Evolutionary conservation across 2,113 vertebrate species (phyloP).

Genomic region (Spea multiplicata): DNA sequence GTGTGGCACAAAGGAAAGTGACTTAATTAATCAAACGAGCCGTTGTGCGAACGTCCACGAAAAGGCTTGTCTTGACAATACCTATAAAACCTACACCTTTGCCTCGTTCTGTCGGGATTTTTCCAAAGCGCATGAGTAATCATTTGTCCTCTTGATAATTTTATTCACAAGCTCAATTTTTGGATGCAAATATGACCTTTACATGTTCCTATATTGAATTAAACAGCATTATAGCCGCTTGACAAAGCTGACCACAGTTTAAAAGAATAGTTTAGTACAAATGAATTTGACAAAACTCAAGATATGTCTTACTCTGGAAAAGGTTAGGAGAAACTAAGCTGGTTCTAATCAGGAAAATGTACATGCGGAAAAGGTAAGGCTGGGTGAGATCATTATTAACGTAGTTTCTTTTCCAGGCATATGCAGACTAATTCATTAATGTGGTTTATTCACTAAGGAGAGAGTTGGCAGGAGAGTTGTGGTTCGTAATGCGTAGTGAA

Average conservation of each 20-base stretch:
- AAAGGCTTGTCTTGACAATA: conserved; percentile 7
- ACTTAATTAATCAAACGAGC: conserved; percentile 32
- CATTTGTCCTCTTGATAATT: conserved; percentile 47
- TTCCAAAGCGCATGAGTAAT: conserved; percentile 6
- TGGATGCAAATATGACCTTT: conserved; percentile 60
- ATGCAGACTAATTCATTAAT: too few species aligned
- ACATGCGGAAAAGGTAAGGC: too few species aligned
- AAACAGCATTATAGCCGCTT: conserved; percentile 51
- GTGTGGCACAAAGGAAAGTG: conserved; percentile 12
- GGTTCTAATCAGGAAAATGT: not conserved
- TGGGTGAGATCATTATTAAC: too few species aligned
- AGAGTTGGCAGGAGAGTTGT: too few species aligned
- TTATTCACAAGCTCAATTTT: conserved; percentile 52
- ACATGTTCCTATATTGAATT: conserved; percentile 50
- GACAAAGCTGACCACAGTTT: conserved; percentile 8
- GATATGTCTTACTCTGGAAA: not conserved
- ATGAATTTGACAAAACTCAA: not conserved
- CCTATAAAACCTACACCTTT: conserved; percentile 14
- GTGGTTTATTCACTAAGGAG: too few species aligned
- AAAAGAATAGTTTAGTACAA: conserved; percentile 5
- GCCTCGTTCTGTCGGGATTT: conserved; percentile 11
- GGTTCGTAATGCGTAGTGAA: too few species aligned
- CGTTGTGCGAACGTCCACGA: conserved; percentile 18
- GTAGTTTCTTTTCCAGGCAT: too few species aligned
- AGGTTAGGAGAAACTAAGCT: not conserved